These are phyloP conservation scores for Hymenochirus boettgeri DNA, from an alignment of 2,113 vertebrate species.

Conservation along the genomic window DNA sequence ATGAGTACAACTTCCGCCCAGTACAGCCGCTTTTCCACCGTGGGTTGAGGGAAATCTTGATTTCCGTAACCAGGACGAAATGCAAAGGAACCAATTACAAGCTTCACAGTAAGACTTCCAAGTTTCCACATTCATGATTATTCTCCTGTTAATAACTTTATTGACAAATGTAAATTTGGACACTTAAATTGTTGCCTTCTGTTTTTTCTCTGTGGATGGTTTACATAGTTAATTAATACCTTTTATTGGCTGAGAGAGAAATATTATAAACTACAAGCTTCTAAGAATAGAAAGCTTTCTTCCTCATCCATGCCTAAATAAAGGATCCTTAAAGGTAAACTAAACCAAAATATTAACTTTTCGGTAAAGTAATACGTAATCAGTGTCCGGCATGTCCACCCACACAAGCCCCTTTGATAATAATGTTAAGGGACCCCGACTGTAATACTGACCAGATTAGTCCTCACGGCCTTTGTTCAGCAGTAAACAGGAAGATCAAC, in stretches of 20 bases:
- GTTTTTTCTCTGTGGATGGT: not conserved
- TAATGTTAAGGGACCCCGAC: no score
- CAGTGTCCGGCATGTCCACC: no score
- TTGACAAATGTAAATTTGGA: not conserved
- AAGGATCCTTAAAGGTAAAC: no score
- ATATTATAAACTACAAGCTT: not conserved
- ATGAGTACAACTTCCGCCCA: conserved; percentile 59
- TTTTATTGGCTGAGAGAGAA: not conserved
- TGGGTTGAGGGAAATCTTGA: conserved; percentile 60
- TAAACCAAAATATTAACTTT: no score
- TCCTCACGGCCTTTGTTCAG: no score
- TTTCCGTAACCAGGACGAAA: conserved; percentile 54
- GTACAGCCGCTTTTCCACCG: conserved; percentile 58
- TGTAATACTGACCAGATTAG: no score
- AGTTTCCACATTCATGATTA: not conserved
- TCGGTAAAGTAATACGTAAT: no score
- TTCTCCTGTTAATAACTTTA: not conserved
- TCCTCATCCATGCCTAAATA: no score
- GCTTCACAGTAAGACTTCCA: conserved; percentile 53
- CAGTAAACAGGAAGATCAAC: no score
- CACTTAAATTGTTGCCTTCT: not conserved
- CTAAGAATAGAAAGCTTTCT: no score
- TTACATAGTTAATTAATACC: not conserved
- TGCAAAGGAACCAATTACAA: conserved; percentile 61
- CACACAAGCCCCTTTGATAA: no score